Evolutionary conservation across 2,113 vertebrate species (phyloP).

Genomic region (Corvus hawaiiensis): DNA sequence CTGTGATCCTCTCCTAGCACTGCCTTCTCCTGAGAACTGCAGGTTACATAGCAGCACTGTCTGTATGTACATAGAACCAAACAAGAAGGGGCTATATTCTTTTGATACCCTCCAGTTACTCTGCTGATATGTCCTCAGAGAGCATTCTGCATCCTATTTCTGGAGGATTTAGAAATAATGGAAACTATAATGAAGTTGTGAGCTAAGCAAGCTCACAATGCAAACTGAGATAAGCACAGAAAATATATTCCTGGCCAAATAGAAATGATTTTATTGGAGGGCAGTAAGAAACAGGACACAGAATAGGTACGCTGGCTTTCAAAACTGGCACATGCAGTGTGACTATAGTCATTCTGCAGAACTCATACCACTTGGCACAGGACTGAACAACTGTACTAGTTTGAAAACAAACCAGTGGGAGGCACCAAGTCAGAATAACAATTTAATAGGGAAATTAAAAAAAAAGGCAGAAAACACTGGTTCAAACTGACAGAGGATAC

Average conservation of each 20-base stretch:
- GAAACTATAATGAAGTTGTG: background rate
- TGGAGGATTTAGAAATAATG: background rate
- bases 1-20: background rate
- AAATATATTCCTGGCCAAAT: background rate
- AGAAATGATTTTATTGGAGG: background rate
- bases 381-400: background rate
- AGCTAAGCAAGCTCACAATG: background rate
- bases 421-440: no score
- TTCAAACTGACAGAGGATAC: no score
- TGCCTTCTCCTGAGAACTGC: background rate
- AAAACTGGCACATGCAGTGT: background rate
- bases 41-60: accelerated
- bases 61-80: background rate
- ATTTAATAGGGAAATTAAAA: no score
- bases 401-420: background rate
- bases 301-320: background rate
- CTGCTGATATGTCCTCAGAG: background rate
- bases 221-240: background rate
- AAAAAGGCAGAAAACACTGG: no score
- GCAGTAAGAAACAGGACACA: background rate
- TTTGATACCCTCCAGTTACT: background rate
- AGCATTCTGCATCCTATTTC: background rate
- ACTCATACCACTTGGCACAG: background rate
- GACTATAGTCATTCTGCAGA: background rate
- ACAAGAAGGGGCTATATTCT: background rate